A percentile compares a stretch with the other conserved stretches of the same genome.
Conservation (phyloP, 2,113 vertebrate species). For the Oreotragus oreotragus region DNA sequence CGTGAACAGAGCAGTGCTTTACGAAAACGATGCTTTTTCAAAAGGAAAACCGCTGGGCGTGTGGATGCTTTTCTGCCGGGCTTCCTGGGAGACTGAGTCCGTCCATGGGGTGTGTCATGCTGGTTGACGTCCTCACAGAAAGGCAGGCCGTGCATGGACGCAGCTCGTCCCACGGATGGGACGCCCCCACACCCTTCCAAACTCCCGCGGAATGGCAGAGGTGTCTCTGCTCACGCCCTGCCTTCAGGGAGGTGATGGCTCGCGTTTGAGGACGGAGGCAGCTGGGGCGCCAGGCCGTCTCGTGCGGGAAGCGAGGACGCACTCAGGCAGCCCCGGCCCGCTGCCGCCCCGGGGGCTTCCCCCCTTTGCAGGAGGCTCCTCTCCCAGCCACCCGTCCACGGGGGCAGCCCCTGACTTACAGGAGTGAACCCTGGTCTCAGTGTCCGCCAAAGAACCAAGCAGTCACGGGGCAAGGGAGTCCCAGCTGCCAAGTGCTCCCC, state of each 20-base stretch:
- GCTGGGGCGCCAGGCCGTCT: not conserved
- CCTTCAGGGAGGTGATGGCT: not conserved
- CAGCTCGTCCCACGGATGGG: fast-evolving
- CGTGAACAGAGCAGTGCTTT: not conserved
- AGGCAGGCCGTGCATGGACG: fast-evolving
- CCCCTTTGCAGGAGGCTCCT: too few species aligned
- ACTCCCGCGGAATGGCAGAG: too few species aligned
- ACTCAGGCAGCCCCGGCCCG: not conserved
- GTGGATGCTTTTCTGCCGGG: too few species aligned
- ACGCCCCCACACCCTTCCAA: not conserved
- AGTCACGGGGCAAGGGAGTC: not conserved
- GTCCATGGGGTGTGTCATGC: fast-evolving
- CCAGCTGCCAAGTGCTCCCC: not conserved
- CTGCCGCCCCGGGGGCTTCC: too few species aligned
- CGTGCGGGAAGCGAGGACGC: fast-evolving
- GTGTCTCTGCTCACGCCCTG: not conserved
- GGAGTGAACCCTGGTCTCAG: not conserved
- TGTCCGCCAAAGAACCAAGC: not conserved
- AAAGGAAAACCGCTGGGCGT: not conserved
- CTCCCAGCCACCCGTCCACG: not conserved
- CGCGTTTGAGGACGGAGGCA: not conserved
- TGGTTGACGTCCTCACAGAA: not conserved
- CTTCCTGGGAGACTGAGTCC: not conserved
- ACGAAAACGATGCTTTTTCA: not conserved
- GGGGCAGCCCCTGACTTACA: not conserved